phyloP scores from a whole-genome alignment of 2,888 invertebrate species.

The Gymnoscelis rufifasciata region DNA sequence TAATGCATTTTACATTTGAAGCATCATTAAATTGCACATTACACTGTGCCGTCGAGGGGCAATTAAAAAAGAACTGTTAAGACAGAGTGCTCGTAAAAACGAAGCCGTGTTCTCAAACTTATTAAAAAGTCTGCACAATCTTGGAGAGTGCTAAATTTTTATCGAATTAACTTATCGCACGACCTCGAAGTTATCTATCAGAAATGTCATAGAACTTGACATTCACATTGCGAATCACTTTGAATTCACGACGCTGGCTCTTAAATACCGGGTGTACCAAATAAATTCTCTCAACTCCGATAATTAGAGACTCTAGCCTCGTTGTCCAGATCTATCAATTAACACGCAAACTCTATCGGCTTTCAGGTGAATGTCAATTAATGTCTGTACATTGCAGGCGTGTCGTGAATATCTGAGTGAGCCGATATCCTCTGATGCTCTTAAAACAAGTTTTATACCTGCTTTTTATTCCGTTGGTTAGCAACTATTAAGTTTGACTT shows the following conservation, averaged over 20 bases:
- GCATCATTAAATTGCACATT: conserved; percentile 75
- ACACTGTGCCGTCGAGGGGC: conserved; percentile 65
- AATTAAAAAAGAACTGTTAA: conserved; percentile 76
- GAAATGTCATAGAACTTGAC: conserved; percentile 27
- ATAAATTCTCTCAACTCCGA: conserved; percentile 20
- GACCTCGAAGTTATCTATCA: conserved; percentile 43
- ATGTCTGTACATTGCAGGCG: conserved; percentile 47
- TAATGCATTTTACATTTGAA: conserved; percentile 76
- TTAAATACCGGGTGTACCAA: conserved; percentile 1
- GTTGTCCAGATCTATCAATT: conserved; percentile 66
- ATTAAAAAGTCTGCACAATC: conserved; percentile 70
- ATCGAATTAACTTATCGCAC: conserved; percentile 52
- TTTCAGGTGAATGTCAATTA: conserved; percentile 68
- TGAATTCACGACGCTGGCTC: not conserved
- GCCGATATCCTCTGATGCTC: conserved; percentile 30
- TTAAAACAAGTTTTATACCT: conserved; percentile 31
- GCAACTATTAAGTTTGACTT: conserved; percentile 1
- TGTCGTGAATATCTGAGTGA: conserved; percentile 34
- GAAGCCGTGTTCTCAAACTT: conserved; percentile 70
- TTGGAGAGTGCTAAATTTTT: conserved; percentile 53
- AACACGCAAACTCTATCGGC: conserved; percentile 60
- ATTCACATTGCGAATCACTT: conserved; percentile 11
- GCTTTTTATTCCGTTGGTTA: conserved; percentile 2
- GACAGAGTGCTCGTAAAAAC: conserved; percentile 67
- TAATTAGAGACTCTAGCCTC: conserved; percentile 37